Evolutionary conservation across 2,797 vertebrate genomes (phyloP), one percentile per base, ranked within the genome.

Genomic region (Sciaenops ocellatus): DNA sequence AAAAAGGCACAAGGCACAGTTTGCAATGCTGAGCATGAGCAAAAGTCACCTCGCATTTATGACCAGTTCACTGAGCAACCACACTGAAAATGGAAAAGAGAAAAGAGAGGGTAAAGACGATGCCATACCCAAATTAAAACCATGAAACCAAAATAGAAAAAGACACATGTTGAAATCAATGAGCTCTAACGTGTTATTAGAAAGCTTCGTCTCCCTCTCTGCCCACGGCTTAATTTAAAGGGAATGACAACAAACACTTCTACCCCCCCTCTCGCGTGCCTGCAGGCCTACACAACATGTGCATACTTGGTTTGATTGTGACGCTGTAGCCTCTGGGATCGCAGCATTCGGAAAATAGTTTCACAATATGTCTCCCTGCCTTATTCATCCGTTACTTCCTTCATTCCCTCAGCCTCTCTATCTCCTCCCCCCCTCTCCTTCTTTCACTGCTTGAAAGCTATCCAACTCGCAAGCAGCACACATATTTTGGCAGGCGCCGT

Each of bases 401-500:
- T 76, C 76, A 41, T 66, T 81, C 55, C 47, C 68, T 54, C 9
- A 0, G 54, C 50, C 48, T 80, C 38, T 68, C 34, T 0, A 5
- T 47, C 65, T 30, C 38, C 38, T 76, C 30, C 20, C 26, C 28
- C 26, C 20, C 26, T 28, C 26, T 16, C 34, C 59, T 1, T n/a
- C 51, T 61, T 50, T 67, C n/a, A 6, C 51, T 68, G 61, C 61
- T 63, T 81, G 66, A 87, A 76, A 59, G 38, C 64, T 18, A 67
- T 77, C 68, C 78, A 80, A 65, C 48, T 60, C 67, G 76, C 50
- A 73, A 70, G 60, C 67, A 60, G 81, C 56, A n/a, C 79, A 76
- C 68, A 82, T 86, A 85, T 72, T 89, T 87, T 87, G 81, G 83
- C 81, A 76, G 51, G 7, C 51, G 1, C 48, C 16, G 12, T 38